Evolutionary conservation across 2,113 vertebrate genomes (phyloP).

Genomic region (Hyperopisus bebe): DNA sequence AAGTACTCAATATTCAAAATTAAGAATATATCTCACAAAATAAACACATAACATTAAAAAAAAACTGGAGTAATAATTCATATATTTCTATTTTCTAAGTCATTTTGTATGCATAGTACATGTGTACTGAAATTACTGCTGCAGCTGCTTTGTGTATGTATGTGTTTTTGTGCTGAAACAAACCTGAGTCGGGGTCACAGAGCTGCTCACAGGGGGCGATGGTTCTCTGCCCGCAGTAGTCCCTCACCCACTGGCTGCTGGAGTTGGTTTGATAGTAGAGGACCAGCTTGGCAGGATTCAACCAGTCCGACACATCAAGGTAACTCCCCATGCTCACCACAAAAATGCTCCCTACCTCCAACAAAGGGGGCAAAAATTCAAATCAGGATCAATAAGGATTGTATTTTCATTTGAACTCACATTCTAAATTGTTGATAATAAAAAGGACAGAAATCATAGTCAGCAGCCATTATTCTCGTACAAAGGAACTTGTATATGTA

Average conservation of each 20-base stretch:
- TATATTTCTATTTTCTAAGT: not conserved
- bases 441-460: not conserved
- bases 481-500: not conserved
- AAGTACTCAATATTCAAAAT: not conserved
- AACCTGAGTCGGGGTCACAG: conserved; percentile 89
- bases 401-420: not conserved
- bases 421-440: not conserved
- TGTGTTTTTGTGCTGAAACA: conserved; percentile 33
- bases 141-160: conserved; percentile 7
- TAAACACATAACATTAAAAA: not conserved
- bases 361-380: conserved; percentile 4
- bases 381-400: conserved; percentile 25
- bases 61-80: not conserved
- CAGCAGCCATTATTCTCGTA: not conserved
- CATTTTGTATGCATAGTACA: not conserved
- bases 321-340: conserved; percentile 93
- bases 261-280: conserved; percentile 96
- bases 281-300: conserved; percentile 91
- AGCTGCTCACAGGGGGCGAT: conserved; percentile 92
- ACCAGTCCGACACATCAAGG: conserved; percentile 93
- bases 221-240: conserved; percentile 90
- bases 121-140: not conserved
- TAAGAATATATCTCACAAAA: not conserved
- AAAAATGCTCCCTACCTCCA: conserved; percentile 83
- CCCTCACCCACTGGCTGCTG: conserved; percentile 84